A percentile compares a stretch with the other conserved stretches of the same genome.
Evolutionary conservation across 1,140 invertebrate species (phyloP).

Genomic region (Oedothorax gibbosus): DNA sequence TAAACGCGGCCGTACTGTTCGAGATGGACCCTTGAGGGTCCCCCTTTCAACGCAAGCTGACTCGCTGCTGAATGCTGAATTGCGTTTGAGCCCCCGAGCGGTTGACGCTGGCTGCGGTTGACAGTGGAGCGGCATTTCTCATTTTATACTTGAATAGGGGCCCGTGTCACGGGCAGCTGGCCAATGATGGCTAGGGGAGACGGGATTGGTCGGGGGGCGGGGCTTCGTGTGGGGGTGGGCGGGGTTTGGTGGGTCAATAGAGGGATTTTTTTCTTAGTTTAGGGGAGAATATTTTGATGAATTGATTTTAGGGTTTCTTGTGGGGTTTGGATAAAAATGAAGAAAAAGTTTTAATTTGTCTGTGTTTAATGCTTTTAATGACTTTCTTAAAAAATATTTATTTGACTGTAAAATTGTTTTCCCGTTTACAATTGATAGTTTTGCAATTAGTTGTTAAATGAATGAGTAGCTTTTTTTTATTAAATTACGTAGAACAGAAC

Average conservation of each 20-base stretch:
- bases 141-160: constrained; percentile 54
- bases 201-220: constrained; percentile 31
- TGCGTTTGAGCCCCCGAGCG: constrained; percentile 21
- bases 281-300: too few relatives aligned
- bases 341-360: too few relatives aligned
- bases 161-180: constrained; percentile 51
- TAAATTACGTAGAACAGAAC: too few relatives aligned
- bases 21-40: constrained; percentile 51
- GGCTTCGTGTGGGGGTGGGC: background rate
- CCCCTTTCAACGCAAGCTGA: constrained; percentile 57
- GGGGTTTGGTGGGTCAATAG: background rate
- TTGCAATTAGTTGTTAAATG: too few relatives aligned
- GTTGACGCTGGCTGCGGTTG: constrained; percentile 44
- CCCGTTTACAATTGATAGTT: too few relatives aligned
- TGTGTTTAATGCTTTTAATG: too few relatives aligned
- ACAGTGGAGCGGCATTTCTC: constrained; percentile 37
- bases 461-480: too few relatives aligned
- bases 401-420: too few relatives aligned
- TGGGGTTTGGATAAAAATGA: too few relatives aligned
- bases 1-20: constrained; percentile 29
- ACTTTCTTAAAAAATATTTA: too few relatives aligned
- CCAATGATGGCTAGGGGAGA: constrained; percentile 36
- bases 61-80: constrained; percentile 35
- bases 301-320: too few relatives aligned
- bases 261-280: too few relatives aligned